Percentiles rank a stretch among this genome's conserved stretches.
Conservation (phyloP, 2,797 vertebrate species). For the Pteropus rufus region DNA sequence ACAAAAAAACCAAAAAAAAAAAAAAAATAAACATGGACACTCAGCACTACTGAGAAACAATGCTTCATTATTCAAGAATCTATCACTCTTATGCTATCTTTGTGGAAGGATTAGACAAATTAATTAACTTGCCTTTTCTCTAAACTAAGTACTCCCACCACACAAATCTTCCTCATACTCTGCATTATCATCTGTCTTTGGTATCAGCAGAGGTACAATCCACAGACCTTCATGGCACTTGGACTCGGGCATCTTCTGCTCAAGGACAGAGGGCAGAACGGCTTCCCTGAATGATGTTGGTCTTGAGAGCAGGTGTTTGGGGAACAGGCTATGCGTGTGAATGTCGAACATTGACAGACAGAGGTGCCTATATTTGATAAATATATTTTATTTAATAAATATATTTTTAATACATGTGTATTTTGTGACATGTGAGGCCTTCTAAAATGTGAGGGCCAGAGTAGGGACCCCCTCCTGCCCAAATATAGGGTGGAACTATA, state of each 20-base stretch:
- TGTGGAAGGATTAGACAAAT: conserved; percentile 28
- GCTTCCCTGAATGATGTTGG: not conserved
- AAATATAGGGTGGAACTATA: not conserved
- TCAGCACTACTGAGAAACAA: not conserved
- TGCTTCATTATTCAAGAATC: conserved; percentile 23
- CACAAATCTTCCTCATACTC: not conserved
- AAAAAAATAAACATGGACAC: not conserved
- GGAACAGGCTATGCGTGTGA: not conserved
- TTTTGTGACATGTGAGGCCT: not conserved
- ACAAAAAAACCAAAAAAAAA: not conserved
- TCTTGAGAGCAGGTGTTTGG: not conserved
- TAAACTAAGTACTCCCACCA: not conserved
- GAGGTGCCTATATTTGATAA: not conserved
- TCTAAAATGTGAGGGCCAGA: not conserved
- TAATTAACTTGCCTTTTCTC: conserved; percentile 27
- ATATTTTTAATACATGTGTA: not conserved
- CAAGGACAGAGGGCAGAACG: not conserved
- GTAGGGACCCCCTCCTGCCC: not conserved
- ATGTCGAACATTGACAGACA: not conserved
- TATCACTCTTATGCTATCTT: conserved; percentile 11
- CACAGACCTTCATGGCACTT: not conserved
- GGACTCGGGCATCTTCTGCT: not conserved
- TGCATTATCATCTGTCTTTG: not conserved
- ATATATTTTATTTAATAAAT: not conserved
- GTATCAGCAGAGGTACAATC: not conserved